These are phyloP conservation scores for Magallana nippona DNA, from an alignment of 2,888 invertebrate genomes.

Conservation along the genomic window DNA sequence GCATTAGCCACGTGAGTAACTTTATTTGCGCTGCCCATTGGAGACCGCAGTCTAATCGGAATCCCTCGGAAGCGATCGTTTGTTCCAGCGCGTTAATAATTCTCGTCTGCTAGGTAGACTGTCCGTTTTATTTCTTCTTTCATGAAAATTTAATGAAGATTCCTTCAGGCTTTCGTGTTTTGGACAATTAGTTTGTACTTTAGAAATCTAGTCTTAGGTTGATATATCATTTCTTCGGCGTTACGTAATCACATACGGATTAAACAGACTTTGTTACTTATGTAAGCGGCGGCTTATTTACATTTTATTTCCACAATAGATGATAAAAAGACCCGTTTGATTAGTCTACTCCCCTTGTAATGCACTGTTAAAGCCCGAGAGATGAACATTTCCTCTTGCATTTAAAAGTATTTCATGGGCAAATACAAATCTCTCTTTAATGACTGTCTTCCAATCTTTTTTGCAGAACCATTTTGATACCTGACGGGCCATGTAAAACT, in stretches of 20 bases:
- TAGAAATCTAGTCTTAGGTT: conserved; percentile 9
- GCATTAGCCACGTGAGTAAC: background rate
- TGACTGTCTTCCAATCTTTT: background rate
- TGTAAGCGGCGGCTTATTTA: background rate
- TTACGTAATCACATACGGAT: background rate
- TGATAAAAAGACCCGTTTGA: conserved; percentile 1
- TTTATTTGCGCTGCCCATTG: background rate
- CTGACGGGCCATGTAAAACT: too few relatives aligned
- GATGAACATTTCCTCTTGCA: background rate
- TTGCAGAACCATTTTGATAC: background rate
- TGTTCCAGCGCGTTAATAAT: background rate
- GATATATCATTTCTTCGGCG: background rate
- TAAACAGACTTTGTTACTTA: background rate
- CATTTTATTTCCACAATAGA: background rate
- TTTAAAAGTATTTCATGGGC: background rate
- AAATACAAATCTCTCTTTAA: background rate
- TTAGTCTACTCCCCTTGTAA: background rate
- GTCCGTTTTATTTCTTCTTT: conserved; percentile 5
- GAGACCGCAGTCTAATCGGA: background rate
- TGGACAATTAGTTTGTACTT: conserved; percentile 31
- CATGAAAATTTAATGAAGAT: conserved; percentile 27
- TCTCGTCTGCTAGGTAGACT: background rate
- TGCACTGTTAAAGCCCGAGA: background rate
- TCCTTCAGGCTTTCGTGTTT: conserved; percentile 8
- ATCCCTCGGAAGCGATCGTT: background rate